phyloP scores from a whole-genome alignment of 1,140 invertebrate species.

The Anastrepha ludens region DNA sequence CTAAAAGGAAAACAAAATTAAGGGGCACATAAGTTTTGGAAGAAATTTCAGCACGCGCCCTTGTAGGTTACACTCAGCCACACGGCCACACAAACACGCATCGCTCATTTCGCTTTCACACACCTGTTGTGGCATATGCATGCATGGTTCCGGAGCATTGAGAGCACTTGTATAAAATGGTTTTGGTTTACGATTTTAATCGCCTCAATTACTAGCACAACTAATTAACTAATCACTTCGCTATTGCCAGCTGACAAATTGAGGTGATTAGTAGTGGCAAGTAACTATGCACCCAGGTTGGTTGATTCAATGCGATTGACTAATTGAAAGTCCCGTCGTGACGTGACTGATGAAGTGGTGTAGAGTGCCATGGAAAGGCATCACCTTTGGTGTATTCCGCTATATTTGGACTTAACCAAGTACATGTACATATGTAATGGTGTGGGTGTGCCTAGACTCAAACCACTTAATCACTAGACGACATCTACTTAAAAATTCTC shows the following conservation, averaged over 20 bases:
- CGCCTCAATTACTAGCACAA: background rate
- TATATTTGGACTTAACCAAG: background rate
- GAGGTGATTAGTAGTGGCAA: constrained; percentile 4
- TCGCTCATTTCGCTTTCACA: background rate
- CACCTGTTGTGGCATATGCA: background rate
- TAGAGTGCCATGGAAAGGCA: background rate
- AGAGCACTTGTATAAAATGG: background rate
- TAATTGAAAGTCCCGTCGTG: constrained; percentile 29
- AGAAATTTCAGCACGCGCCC: background rate
- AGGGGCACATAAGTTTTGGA: background rate
- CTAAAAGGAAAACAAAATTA: too few species aligned
- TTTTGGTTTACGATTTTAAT: constrained; percentile 27
- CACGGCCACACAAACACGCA: too few species aligned
- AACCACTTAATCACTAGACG: background rate
- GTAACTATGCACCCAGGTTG: background rate
- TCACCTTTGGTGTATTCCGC: background rate
- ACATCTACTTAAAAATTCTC: background rate
- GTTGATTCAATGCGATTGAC: constrained; percentile 30
- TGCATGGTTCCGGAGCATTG: background rate
- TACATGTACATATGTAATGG: background rate
- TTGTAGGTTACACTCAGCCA: background rate
- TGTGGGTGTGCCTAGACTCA: background rate
- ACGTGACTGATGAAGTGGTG: background rate
- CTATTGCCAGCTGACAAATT: constrained; percentile 12
- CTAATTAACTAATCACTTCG: constrained; percentile 19